These are phyloP conservation scores for Erythrolamprus reginae DNA, from an alignment of 2,113 vertebrate genomes.

Conservation along the genomic window DNA sequence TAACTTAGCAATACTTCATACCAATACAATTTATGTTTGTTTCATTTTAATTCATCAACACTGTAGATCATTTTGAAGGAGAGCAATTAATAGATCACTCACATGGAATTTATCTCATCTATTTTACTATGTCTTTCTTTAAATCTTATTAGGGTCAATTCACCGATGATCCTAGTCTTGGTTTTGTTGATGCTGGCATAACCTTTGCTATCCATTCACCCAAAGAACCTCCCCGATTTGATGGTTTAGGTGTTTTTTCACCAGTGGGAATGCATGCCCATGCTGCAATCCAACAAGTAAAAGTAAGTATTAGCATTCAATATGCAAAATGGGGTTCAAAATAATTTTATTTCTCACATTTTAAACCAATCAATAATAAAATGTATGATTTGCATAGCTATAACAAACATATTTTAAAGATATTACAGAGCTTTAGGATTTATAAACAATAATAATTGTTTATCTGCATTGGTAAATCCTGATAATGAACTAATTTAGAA, in stretches of 20 bases:
- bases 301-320: constrained; percentile 54
- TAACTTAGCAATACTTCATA: neutral
- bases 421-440: neutral
- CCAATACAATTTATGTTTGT: neutral
- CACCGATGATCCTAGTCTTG: constrained; percentile 66
- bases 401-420: neutral
- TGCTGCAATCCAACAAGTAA: constrained; percentile 65
- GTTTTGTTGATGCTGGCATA: constrained; percentile 68
- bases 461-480: neutral
- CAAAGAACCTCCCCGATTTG: constrained; percentile 62
- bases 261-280: constrained; percentile 63
- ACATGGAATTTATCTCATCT: neutral
- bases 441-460: neutral
- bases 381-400: neutral
- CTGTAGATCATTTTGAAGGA: neutral
- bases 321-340: neutral
- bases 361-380: neutral
- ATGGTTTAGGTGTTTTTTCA: constrained; percentile 65
- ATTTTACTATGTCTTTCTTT: neutral
- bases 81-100: neutral
- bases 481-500: neutral
- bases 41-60: neutral
- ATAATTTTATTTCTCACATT: neutral
- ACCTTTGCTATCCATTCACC: constrained; percentile 70
- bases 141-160: constrained; percentile 58